phyloP scores from a whole-genome alignment of 2,797 vertebrate species.

The Oreochromis grahami region DNA sequence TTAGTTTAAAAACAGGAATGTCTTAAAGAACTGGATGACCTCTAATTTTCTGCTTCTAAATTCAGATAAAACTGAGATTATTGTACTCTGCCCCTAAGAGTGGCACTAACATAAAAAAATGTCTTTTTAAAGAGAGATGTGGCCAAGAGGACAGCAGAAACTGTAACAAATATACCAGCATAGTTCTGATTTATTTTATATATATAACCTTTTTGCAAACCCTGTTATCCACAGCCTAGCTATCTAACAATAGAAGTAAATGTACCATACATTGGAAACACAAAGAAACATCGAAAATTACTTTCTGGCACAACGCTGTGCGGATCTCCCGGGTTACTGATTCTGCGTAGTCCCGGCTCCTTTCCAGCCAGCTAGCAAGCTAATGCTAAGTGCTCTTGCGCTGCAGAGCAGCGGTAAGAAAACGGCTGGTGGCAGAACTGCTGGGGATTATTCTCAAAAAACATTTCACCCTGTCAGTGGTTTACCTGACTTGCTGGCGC shows the following conservation, averaged over 20 bases:
- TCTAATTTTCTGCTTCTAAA: background rate
- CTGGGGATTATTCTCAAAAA: background rate
- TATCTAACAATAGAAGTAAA: background rate
- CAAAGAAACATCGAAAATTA: background rate
- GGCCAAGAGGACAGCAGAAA: background rate
- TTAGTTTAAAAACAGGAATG: background rate
- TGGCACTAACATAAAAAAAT: background rate
- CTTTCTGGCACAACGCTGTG: background rate
- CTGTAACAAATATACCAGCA: background rate
- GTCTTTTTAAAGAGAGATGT: fast-evolving
- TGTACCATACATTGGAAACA: fast-evolving
- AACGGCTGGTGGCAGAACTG: fast-evolving
- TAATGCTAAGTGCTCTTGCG: background rate
- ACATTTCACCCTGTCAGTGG: background rate
- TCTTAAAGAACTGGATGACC: background rate
- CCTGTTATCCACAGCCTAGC: background rate
- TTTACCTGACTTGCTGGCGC: background rate
- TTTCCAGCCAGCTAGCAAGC: background rate
- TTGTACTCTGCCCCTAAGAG: background rate
- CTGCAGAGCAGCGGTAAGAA: fast-evolving
- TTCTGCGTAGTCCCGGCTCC: background rate
- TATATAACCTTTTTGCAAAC: background rate
- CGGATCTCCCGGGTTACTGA: background rate
- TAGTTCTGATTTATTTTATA: background rate
- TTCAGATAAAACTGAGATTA: background rate